These are phyloP conservation scores for Hemiprocne comata DNA, from an alignment of 2,113 vertebrate genomes.

Conservation along the genomic window DNA sequence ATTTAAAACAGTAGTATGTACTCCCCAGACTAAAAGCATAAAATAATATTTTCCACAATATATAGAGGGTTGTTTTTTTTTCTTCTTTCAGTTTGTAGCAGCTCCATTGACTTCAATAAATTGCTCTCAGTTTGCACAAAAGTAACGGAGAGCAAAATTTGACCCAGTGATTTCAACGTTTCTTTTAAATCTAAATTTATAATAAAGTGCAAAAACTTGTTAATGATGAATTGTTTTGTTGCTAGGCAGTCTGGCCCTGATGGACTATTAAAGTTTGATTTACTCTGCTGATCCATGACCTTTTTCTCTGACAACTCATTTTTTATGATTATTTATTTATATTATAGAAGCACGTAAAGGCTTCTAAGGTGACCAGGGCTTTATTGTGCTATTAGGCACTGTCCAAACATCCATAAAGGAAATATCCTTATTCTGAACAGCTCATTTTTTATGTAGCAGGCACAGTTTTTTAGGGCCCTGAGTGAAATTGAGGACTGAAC, in stretches of 20 bases:
- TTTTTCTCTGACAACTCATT: constrained; percentile 34
- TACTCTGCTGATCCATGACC: constrained; percentile 49
- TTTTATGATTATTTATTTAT: constrained; percentile 48
- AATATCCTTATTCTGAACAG: background rate
- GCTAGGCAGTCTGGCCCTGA: constrained; percentile 29
- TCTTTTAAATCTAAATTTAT: constrained; percentile 49
- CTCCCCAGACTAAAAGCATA: background rate
- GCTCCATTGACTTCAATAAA: constrained; percentile 22
- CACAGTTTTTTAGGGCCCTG: background rate
- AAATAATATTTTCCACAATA: background rate
- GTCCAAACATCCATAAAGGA: constrained; percentile 6
- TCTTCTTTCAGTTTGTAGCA: background rate
- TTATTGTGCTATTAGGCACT: background rate
- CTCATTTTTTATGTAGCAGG: background rate
- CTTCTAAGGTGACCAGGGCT: constrained; percentile 13
- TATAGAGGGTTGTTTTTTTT: background rate
- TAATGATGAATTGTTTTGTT: constrained; percentile 56
- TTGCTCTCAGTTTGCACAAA: background rate
- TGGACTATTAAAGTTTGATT: constrained; percentile 52
- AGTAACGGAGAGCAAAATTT: constrained; percentile 15
- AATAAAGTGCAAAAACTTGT: constrained; percentile 20
- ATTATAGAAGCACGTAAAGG: background rate
- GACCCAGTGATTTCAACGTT: constrained; percentile 3
- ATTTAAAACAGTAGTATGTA: background rate
- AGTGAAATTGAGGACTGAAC: background rate